Conservation (phyloP, 2,797 vertebrate species). For the Notamacropus eugenii region DNA sequence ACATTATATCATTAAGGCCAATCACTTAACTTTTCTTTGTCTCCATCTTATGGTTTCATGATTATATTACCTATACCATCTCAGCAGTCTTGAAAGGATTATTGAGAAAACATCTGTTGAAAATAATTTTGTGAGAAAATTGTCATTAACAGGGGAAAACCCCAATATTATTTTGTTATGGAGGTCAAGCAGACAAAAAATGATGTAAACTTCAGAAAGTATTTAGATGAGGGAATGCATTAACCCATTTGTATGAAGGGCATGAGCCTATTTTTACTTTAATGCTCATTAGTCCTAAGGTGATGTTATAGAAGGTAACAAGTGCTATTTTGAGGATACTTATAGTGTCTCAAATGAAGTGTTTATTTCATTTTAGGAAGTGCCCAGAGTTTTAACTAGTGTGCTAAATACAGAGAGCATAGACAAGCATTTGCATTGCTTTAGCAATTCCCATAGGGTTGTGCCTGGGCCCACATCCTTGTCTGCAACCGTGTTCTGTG, state of each 20-base stretch:
- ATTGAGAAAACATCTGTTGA: not conserved
- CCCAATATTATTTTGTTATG: not conserved
- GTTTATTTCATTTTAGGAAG: not conserved
- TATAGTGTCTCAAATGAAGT: not conserved
- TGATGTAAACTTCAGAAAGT: not conserved
- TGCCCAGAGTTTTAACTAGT: not conserved
- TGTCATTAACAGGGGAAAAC: not conserved
- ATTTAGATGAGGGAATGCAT: not conserved
- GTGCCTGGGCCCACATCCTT: not conserved
- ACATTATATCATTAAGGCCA: constrained; percentile 30
- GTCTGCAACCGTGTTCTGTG: not conserved
- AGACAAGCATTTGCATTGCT: not conserved
- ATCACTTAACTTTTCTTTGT: constrained; percentile 16
- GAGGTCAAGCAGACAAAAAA: not conserved
- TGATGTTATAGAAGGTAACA: not conserved
- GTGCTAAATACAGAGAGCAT: not conserved
- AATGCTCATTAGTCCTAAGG: not conserved
- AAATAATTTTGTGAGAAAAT: not conserved
- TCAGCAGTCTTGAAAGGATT: not conserved
- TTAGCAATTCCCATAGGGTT: not conserved
- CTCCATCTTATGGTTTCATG: not conserved
- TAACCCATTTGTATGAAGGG: not conserved
- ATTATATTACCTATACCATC: not conserved
- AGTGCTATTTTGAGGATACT: not conserved
- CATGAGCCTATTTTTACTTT: not conserved